A percentile compares a stretch with the other conserved stretches of the same genome.
phyloP scores from a whole-genome alignment of 2,888 invertebrate species.

The Crioceris asparagi region DNA sequence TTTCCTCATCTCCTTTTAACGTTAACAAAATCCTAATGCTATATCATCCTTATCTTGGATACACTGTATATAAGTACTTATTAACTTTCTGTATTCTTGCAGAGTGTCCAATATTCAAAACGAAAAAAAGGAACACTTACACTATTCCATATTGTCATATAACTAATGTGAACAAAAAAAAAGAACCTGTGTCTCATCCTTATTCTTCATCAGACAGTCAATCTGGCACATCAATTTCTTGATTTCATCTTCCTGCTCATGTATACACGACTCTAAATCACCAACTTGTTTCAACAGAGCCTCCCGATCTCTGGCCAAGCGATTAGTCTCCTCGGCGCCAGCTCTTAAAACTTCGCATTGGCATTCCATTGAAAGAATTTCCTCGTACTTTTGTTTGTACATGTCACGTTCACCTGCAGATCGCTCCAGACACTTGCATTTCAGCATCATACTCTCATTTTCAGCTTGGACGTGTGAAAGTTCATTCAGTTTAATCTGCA shows the following conservation, averaged over 20 bases:
- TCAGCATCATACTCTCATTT: conserved; percentile 26
- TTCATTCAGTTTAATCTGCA: conserved; percentile 27
- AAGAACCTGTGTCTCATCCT: conserved; percentile 33
- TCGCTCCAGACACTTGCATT: conserved; percentile 23
- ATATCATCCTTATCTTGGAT: too few species aligned
- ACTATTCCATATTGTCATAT: too few species aligned
- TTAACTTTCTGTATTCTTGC: too few species aligned
- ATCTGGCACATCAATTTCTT: conserved; percentile 43
- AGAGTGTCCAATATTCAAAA: too few species aligned
- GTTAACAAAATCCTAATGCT: too few species aligned
- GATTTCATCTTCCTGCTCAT: conserved; percentile 49
- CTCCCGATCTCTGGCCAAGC: conserved; percentile 39
- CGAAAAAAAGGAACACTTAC: too few species aligned
- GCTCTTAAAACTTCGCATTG: conserved; percentile 25
- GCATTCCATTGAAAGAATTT: conserved; percentile 24
- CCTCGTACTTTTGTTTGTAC: conserved; percentile 30
- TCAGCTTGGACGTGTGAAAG: conserved; percentile 27
- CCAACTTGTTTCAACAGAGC: conserved; percentile 40
- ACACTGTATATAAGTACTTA: too few species aligned
- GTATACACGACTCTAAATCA: conserved; percentile 44
- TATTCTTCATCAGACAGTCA: conserved; percentile 35
- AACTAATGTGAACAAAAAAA: too few species aligned
- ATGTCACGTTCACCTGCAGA: conserved; percentile 31
- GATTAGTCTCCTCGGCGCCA: conserved; percentile 26
- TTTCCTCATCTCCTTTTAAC: too few species aligned